Evolutionary conservation across 2,113 vertebrate genomes (phyloP).

Genomic region (Sciurus niger): DNA sequence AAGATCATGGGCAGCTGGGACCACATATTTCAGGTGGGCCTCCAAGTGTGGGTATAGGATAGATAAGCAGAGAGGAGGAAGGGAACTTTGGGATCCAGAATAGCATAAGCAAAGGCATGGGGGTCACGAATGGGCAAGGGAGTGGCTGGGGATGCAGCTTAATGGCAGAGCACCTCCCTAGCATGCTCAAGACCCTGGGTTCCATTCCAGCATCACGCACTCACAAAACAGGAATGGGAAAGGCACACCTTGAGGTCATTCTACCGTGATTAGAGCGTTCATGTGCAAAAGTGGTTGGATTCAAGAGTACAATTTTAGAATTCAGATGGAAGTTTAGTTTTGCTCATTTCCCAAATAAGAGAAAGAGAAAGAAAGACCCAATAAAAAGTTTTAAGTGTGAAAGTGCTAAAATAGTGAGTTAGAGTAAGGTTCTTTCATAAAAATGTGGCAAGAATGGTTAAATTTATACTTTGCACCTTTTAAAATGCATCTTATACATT

Average conservation of each 20-base stretch:
- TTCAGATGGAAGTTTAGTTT: slow-evolving; percentile 19
- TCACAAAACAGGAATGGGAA: background rate
- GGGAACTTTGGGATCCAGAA: background rate
- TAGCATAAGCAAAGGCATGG: background rate
- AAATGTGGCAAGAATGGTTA: background rate
- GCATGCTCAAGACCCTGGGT: background rate
- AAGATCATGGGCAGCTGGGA: background rate
- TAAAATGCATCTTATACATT: background rate
- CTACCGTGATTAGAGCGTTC: background rate
- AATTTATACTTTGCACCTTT: background rate
- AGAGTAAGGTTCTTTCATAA: slow-evolving; percentile 23
- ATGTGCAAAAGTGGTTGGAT: background rate
- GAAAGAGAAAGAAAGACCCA: background rate
- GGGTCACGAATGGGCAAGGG: background rate
- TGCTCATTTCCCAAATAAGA: slow-evolving; percentile 15
- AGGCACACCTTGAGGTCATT: background rate
- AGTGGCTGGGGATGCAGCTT: background rate
- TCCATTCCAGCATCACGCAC: too few relatives aligned
- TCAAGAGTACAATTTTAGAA: background rate
- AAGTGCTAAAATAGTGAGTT: background rate
- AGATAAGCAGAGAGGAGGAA: background rate
- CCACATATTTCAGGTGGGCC: background rate
- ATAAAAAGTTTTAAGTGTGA: background rate
- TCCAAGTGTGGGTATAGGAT: background rate
- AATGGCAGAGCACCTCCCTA: background rate